phyloP scores from a whole-genome alignment of 2,113 vertebrate genomes.

The Periophthalmus modestus region DNA sequence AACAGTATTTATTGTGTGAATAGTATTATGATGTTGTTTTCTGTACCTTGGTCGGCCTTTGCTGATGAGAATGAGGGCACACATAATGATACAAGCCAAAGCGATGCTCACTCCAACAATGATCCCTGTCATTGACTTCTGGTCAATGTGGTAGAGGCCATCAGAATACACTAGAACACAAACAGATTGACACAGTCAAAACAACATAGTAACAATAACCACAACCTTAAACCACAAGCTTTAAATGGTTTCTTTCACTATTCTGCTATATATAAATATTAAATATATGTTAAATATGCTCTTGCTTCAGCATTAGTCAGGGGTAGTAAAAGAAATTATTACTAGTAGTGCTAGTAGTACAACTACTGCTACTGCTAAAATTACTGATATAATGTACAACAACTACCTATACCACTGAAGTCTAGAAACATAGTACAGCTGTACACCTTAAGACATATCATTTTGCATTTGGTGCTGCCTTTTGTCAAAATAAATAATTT shows the following conservation, averaged over 20 bases:
- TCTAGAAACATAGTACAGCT: neutral
- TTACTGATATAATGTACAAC: neutral
- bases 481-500: neutral
- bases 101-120: conserved; percentile 93
- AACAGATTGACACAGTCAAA: conserved; percentile 8
- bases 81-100: conserved; percentile 90
- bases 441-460: neutral
- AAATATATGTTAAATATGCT: no score
- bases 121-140: conserved; percentile 92
- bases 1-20: neutral
- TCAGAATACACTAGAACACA: conserved; percentile 80
- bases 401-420: neutral
- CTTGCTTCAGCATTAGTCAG: neutral
- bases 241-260: no score
- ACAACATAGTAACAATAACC: neutral
- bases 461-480: neutral
- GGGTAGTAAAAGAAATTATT: no score
- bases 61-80: conserved; percentile 89
- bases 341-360: no score
- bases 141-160: conserved; percentile 87
- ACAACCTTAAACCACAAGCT: no score
- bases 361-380: neutral
- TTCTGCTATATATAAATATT: neutral
- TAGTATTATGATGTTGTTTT: neutral
- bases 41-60: conserved; percentile 87